phyloP scores from a whole-genome alignment of 2,888 invertebrate species.

The Eudemis profundana region DNA sequence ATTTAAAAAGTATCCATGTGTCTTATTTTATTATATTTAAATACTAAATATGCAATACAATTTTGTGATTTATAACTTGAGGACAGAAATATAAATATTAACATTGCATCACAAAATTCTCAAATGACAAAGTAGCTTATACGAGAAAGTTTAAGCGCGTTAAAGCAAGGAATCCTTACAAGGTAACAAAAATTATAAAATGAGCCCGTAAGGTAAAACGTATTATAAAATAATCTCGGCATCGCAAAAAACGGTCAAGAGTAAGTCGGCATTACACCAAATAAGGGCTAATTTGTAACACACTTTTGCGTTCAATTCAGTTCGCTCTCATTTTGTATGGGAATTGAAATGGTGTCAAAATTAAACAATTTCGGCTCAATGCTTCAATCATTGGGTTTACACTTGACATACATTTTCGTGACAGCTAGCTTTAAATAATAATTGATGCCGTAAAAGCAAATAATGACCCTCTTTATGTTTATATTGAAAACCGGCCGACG shows the following conservation, averaged over 20 bases:
- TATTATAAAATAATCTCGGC: slow-evolving; percentile 15
- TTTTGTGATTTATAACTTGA: slow-evolving; percentile 17
- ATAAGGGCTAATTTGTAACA: background rate
- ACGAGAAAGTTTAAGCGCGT: slow-evolving; percentile 33
- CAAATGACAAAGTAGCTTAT: slow-evolving; percentile 35
- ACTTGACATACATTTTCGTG: too few species aligned
- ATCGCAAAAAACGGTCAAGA: slow-evolving; percentile 20
- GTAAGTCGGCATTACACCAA: background rate
- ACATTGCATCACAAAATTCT: slow-evolving; percentile 39
- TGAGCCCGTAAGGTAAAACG: slow-evolving; percentile 23
- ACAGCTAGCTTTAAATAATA: too few species aligned
- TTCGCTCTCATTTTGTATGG: too few species aligned
- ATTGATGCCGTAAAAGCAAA: too few species aligned
- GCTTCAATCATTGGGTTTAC: too few species aligned
- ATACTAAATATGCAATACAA: background rate
- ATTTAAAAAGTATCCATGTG: too few species aligned
- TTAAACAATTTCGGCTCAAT: background rate
- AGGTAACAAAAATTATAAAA: slow-evolving; percentile 38
- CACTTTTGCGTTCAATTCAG: too few species aligned
- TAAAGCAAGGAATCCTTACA: slow-evolving; percentile 35
- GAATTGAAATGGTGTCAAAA: background rate
- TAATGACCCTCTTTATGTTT: too few species aligned
- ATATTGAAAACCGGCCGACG: too few species aligned
- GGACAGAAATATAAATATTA: slow-evolving; percentile 30
- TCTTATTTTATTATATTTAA: background rate